Conservation (phyloP, 1,140 invertebrate genomes). For the Papilio polyxenes region DNA sequence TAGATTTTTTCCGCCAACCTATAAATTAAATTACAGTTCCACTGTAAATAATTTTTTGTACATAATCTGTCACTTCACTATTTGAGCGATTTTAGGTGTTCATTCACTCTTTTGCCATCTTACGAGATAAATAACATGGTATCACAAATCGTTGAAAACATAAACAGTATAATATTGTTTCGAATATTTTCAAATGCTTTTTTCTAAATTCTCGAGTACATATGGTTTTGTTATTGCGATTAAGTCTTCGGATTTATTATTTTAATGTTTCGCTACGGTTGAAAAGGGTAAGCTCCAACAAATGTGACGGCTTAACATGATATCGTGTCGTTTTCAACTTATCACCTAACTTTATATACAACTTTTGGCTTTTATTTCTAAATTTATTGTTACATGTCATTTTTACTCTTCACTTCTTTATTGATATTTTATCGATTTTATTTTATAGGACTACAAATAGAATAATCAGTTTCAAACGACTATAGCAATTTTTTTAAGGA, state of each 20-base stretch:
- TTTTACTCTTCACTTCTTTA: neutral
- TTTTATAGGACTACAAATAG: no score
- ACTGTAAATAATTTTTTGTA: no score
- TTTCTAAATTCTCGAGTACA: neutral
- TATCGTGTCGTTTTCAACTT: slow-evolving; percentile 15
- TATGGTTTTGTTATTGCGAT: slow-evolving; percentile 5
- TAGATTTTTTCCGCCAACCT: no score
- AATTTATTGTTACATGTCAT: neutral
- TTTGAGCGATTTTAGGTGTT: no score
- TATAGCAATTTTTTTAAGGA: no score
- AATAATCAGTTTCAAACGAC: no score
- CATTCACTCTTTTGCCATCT: no score
- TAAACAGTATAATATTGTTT: neutral
- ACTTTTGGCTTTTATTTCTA: neutral
- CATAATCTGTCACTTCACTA: no score
- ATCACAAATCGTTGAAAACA: neutral
- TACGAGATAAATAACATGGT: no score
- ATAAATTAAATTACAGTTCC: no score
- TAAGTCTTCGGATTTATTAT: slow-evolving; percentile 1
- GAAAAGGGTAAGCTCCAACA: slow-evolving; percentile 22
- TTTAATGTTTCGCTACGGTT: slow-evolving; percentile 19
- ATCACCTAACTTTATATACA: neutral
- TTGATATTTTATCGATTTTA: no score
- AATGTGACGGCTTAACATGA: slow-evolving; percentile 24
- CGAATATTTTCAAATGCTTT: neutral